A percentile compares a stretch with the other conserved stretches of the same genome.
phyloP scores from a whole-genome alignment of 2,797 vertebrate species.

The Bradypodion pumilum region DNA sequence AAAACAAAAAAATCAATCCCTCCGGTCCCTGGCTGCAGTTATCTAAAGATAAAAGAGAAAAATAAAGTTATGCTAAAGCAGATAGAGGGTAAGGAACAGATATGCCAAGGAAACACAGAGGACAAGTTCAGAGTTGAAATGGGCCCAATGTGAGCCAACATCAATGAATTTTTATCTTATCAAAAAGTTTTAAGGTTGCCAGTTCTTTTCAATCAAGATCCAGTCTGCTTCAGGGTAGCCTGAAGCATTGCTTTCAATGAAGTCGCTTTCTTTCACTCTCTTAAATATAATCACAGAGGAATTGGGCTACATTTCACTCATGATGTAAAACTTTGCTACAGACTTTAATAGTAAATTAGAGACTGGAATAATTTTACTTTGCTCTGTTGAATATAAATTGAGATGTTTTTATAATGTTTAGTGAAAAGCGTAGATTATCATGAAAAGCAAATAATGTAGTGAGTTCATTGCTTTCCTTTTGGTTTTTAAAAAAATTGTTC shows the following conservation, averaged over 20 bases:
- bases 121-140: conserved; percentile 77
- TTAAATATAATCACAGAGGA: conserved; percentile 60
- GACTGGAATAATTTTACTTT: conserved; percentile 57
- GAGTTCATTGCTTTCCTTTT: conserved; percentile 32
- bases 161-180: conserved; percentile 82
- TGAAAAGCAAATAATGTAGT: conserved; percentile 42
- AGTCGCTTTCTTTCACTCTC: conserved; percentile 51
- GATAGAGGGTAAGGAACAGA: conserved; percentile 75
- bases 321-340: conserved; percentile 59
- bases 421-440: conserved; percentile 56
- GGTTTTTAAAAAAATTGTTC: neutral
- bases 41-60: conserved; percentile 91
- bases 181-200: conserved; percentile 79
- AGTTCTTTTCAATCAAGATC: conserved; percentile 73
- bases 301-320: conserved; percentile 63
- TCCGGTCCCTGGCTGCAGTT: conserved; percentile 83
- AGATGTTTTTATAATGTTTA: conserved; percentile 47
- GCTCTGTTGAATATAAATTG: conserved; percentile 61
- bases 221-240: conserved; percentile 71
- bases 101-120: conserved; percentile 76
- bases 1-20: conserved; percentile 95
- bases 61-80: conserved; percentile 83
- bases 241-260: conserved; percentile 69
- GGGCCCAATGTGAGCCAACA: conserved; percentile 75
- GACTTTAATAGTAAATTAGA: conserved; percentile 69